Conservation (phyloP, 2,888 invertebrate genomes). For the Oligia latruncula region DNA sequence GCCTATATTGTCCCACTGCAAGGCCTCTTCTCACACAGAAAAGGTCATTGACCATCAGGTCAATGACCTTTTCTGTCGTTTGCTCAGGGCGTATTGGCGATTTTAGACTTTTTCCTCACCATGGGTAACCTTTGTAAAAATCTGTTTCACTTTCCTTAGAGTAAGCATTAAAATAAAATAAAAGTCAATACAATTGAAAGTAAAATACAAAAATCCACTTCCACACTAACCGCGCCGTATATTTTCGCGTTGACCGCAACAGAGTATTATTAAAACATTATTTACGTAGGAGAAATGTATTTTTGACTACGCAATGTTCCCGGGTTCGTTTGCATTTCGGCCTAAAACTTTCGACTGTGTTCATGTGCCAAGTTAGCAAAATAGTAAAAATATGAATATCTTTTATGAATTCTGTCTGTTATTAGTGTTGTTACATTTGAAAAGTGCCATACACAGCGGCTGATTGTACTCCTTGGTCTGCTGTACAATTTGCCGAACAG, state of each 20-base stretch:
- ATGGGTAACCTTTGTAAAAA: too few species aligned
- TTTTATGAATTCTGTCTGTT: neutral
- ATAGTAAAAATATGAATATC: conserved; percentile 19
- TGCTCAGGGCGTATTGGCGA: neutral
- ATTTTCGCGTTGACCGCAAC: conserved; percentile 76
- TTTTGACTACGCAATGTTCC: conserved; percentile 71
- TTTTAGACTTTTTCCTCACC: neutral
- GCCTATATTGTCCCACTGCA: too few species aligned
- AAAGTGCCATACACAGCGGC: neutral
- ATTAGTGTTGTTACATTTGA: neutral
- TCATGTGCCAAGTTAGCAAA: conserved; percentile 50
- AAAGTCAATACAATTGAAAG: neutral
- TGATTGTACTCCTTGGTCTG: too few species aligned
- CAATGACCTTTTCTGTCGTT: neutral
- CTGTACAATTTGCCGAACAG: too few species aligned
- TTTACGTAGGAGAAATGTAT: conserved; percentile 78
- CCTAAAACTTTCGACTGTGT: conserved; percentile 52
- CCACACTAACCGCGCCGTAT: conserved; percentile 54
- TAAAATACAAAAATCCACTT: conserved; percentile 26
- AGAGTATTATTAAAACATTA: conserved; percentile 84
- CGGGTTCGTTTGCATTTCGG: conserved; percentile 65
- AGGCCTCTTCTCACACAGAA: neutral
- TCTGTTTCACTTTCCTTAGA: neutral
- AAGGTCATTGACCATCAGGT: neutral
- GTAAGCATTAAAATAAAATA: neutral